Evolutionary conservation across 2,797 vertebrate species (phyloP), one percentile per base, ranked within the genome.

Genomic region (Lacerta bilineata): DNA sequence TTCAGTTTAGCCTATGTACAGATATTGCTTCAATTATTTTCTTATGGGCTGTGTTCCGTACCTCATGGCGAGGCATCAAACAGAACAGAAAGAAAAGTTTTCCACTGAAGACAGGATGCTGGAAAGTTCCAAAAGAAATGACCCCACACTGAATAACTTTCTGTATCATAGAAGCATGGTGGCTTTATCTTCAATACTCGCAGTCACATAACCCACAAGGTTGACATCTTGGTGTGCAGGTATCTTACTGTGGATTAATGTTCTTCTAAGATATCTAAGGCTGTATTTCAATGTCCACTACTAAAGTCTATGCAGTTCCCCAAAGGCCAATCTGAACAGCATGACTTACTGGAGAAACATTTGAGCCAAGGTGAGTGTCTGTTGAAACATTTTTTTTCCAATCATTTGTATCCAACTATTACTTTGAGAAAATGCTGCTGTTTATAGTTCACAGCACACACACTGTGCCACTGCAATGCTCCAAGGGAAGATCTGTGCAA

Each of bases 291-390:
- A 1, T 64, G 78, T 46, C 43, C 20, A 33, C 20, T 68, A 3
- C 33, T 36, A 76, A 41, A 68, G n/a, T 36, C 76, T 36, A n/a
- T 39, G 41, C 29, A 82, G 7, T 64, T 76, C 46, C 15, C 69
- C 33, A 82, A 66, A 43, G 33, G n/a, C 36, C 43, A 18, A 46
- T 36, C 41, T 66, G 25, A 50, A 36, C 27, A 64, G 0, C 29
- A 3, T 66, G 33, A 69, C 41, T 8, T 87, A 7, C 36, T 88
- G 75, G 89, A 86, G 71, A 2, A 91, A 80, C 59, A 87, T 27
- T 66, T 68, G n/a, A 50, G n/a, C n/a, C 41, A 82, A 46, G 23
- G 18, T 76, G n/a, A 77, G 15, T 77, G 76, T 88, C n/a, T 36
- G 17, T 23, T 83, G 39, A 46, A 36, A 74, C n/a, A n/a, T n/a